Conservation (phyloP, 2,888 invertebrate species). For the Caenorhabditis japonica region DNA sequence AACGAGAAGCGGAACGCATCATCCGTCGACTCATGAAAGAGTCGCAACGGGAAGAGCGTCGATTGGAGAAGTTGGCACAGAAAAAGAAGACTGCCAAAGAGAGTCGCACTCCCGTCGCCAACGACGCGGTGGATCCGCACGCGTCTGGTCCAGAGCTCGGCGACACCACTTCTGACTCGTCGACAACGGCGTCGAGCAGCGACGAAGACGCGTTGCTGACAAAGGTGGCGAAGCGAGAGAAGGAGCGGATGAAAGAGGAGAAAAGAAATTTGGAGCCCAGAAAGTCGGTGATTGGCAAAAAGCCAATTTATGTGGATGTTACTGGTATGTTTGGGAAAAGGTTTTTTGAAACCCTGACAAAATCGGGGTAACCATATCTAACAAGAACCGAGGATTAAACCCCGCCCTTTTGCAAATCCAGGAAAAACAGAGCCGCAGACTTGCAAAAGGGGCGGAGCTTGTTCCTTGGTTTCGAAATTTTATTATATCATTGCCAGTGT, state of each 20-base stretch:
- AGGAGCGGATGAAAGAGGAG: constrained; percentile 26
- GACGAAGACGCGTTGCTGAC: constrained; percentile 31
- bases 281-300: constrained; percentile 14
- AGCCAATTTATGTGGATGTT: constrained; percentile 28
- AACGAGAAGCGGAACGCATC: constrained; percentile 44
- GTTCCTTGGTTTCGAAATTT: too few relatives aligned
- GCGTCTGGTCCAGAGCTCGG: constrained; percentile 6
- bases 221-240: constrained; percentile 20
- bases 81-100: not conserved
- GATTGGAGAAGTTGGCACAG: too few relatives aligned
- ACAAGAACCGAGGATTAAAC: not conserved
- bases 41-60: not conserved
- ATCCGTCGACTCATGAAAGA: not conserved
- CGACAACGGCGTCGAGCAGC: constrained; percentile 13
- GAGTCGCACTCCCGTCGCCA: not conserved
- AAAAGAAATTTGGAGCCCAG: constrained; percentile 23
- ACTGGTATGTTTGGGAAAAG: constrained; percentile 9
- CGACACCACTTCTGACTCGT: constrained; percentile 6
- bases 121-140: not conserved
- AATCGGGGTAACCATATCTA: too few relatives aligned
- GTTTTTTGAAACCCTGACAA: too few relatives aligned
- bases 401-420: not conserved
- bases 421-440: too few relatives aligned
- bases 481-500: too few relatives aligned
- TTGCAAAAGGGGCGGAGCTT: too few relatives aligned